A percentile compares a stretch with the other conserved stretches of the same genome.
Conservation (phyloP, 1,140 invertebrate species). For the Oryzaephilus surinamensis region DNA sequence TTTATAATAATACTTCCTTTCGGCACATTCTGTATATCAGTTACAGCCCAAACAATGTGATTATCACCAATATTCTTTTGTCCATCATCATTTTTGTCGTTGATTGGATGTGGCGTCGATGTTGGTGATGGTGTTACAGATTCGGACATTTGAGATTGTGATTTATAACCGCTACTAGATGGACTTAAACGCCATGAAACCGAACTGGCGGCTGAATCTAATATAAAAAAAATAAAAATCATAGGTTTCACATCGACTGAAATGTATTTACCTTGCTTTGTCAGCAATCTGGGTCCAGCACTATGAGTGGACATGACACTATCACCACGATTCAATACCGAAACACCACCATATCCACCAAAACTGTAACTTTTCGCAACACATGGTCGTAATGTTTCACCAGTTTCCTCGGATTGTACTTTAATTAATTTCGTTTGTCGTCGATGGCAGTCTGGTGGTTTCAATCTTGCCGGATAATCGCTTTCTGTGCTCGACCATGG, state of each 20-base stretch:
- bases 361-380: slow-evolving; percentile 81
- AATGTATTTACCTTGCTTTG: slow-evolving; percentile 56
- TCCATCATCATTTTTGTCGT: slow-evolving; percentile 13
- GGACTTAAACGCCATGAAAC: slow-evolving; percentile 65
- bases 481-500: slow-evolving; percentile 33
- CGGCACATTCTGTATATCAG: slow-evolving; percentile 69
- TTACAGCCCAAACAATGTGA: slow-evolving; percentile 70
- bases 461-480: slow-evolving; percentile 26
- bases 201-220: slow-evolving; percentile 57
- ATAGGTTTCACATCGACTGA: not conserved
- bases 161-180: slow-evolving; percentile 71
- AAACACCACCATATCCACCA: slow-evolving; percentile 60
- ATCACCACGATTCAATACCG: slow-evolving; percentile 34
- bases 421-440: slow-evolving; percentile 23
- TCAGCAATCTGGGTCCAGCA: slow-evolving; percentile 47
- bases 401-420: slow-evolving; percentile 44
- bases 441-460: slow-evolving; percentile 24
- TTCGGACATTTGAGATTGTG: slow-evolving; percentile 62
- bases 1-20: slow-evolving; percentile 78
- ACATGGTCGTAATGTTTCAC: slow-evolving; percentile 43
- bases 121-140: slow-evolving; percentile 62
- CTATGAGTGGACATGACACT: slow-evolving; percentile 34
- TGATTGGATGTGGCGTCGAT: slow-evolving; percentile 35
- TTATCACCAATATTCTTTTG: slow-evolving; percentile 9
- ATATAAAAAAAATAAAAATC: not conserved